Conservation (phyloP, 2,113 vertebrate genomes). For the Gila orcuttii region DNA sequence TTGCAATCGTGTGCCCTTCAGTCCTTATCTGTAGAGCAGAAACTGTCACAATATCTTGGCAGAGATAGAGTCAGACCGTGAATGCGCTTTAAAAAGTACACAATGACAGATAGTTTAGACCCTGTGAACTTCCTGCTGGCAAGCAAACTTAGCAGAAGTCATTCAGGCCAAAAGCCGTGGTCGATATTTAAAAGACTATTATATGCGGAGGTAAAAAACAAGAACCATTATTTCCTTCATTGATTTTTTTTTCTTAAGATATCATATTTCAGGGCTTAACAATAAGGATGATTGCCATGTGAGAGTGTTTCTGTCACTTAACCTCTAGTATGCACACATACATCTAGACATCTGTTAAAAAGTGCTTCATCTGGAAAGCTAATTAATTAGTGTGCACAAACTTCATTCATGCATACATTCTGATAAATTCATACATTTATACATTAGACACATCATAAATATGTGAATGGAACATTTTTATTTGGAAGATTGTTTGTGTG, state of each 20-base stretch:
- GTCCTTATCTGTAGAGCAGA: background rate
- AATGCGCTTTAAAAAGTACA: background rate
- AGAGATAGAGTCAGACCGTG: background rate
- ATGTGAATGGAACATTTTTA: no score
- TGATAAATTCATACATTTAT: background rate
- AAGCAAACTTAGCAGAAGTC: constrained; percentile 10
- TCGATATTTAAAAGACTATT: constrained; percentile 6
- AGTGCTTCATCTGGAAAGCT: background rate
- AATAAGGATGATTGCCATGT: constrained; percentile 21
- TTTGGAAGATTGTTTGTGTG: background rate
- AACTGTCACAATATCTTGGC: background rate
- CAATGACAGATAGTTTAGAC: constrained; percentile 13
- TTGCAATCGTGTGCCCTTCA: background rate
- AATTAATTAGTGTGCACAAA: background rate
- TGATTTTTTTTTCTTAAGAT: background rate
- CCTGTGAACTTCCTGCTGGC: constrained; percentile 11
- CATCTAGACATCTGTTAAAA: background rate
- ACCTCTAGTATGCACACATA: background rate
- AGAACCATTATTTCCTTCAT: constrained; percentile 22
- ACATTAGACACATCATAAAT: no score
- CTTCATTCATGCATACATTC: background rate
- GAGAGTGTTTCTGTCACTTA: constrained; percentile 8
- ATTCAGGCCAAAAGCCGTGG: background rate
- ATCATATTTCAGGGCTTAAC: constrained; percentile 4
- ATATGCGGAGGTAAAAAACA: background rate